Base-by-base conservation (phyloP, 2,888 invertebrate genomes). In the Tillus elongatus region DNA sequence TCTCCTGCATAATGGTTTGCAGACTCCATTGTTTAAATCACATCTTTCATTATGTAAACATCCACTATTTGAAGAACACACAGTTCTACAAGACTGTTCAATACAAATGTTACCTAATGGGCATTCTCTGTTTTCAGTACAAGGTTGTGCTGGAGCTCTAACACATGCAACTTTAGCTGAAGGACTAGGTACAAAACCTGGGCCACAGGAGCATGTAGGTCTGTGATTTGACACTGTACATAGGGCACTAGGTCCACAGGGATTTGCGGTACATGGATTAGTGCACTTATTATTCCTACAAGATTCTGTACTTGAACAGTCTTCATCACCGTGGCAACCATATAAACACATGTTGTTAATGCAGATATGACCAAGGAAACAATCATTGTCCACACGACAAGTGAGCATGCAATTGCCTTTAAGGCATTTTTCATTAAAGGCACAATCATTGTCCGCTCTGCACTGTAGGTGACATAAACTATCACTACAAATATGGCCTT, bases 321-420 rank as follows among this genome's bases (percentile, higher is more conserved):
- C 91, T 50, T 87, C 88, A 54, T 90, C 86, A 11, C 76, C 75
- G 46, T 86, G 80, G 57, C 91, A 92, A 26, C 91, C 91, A 49
- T 82, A 82, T 40, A 84, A 75, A 56, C 91, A 91, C 67, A 83
- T 83, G 54, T 87, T 88, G 54, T 79, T 77, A 38, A 89, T 66
- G 56, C 92, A 92, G 46, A 91, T 87, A 54, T 91, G 89, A 1
- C 90, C 90, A 40, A 90, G 70, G 75, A 91, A 90, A 54, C 91
- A 92, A 54, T 92, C 91, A 54, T 90, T 88, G 59, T 91, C 90
- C 1, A 89, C 80, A 32, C 89, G 78, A 57, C 92, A 92, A 2
- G 90, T 91, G 39, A 91, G 77, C 76, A 87, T 75, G 60, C 91
- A 92, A 53, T 78, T 80, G 47, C 81, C 84, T 54, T 75, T 74